Evolutionary conservation across 2,888 invertebrate genomes (phyloP).

Genomic region (Cosmia trapezina): DNA sequence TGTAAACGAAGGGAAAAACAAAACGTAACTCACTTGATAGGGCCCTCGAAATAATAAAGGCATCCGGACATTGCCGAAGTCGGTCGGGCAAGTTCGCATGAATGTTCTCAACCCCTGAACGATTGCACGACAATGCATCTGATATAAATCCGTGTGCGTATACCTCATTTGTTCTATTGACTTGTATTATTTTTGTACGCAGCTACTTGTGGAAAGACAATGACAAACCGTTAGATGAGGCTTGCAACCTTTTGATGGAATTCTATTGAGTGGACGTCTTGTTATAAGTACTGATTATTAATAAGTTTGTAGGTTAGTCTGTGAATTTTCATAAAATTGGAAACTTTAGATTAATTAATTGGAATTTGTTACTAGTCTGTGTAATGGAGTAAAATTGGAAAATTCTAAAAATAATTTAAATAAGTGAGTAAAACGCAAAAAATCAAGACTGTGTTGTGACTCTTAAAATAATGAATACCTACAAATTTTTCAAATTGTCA

Average conservation of each 20-base stretch:
- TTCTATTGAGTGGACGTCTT: constrained; percentile 8
- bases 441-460: background rate
- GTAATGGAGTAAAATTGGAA: background rate
- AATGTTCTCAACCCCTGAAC: constrained; percentile 85
- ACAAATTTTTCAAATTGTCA: background rate
- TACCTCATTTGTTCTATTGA: constrained; percentile 61
- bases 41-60: constrained; percentile 85
- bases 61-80: constrained; percentile 77
- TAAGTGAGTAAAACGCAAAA: background rate
- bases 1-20: constrained; percentile 67
- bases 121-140: constrained; percentile 81
- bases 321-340: background rate
- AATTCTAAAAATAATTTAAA: background rate
- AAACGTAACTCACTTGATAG: constrained; percentile 84
- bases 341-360: background rate
- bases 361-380: background rate
- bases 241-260: constrained; percentile 16
- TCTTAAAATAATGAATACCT: background rate
- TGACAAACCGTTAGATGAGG: constrained; percentile 59
- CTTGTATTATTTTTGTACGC: constrained; percentile 53
- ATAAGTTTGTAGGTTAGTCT: background rate
- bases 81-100: constrained; percentile 65
- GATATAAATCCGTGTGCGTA: constrained; percentile 82
- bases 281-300: background rate
- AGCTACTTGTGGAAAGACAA: constrained; percentile 61